These are phyloP conservation scores for Porphyrio hochstetteri DNA, from an alignment of 2,113 vertebrate species.

Conservation along the genomic window DNA sequence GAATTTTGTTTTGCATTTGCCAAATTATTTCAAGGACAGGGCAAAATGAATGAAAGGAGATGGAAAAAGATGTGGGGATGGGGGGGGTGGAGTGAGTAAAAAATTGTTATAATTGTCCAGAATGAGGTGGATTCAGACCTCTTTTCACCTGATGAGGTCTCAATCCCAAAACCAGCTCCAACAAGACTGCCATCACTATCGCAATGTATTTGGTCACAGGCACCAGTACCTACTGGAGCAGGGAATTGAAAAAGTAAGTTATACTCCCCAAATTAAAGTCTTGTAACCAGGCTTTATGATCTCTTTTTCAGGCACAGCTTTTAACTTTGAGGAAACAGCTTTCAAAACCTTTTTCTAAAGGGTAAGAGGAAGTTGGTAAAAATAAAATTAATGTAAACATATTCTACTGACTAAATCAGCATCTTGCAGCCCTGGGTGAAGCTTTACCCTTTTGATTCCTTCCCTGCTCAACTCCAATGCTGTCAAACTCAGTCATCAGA, in stretches of 20 bases:
- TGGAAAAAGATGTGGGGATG: neutral
- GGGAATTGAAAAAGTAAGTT: neutral
- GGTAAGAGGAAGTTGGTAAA: neutral
- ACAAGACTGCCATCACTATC: neutral
- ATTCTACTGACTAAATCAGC: neutral
- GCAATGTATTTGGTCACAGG: accelerated
- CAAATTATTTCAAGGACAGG: accelerated
- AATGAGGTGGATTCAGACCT: neutral
- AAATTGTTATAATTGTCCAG: neutral
- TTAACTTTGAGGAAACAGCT: neutral
- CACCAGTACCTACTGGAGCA: neutral
- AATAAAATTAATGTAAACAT: neutral
- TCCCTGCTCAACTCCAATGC: neutral
- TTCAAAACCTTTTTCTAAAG: neutral
- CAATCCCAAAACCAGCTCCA: neutral
- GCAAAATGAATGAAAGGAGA: neutral
- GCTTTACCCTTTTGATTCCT: neutral
- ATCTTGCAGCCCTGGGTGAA: neutral
- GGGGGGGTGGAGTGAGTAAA: neutral
- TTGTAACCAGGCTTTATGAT: neutral
- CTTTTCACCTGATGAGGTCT: neutral
- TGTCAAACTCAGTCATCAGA: neutral
- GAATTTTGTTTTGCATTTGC: neutral
- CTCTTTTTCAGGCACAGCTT: neutral
- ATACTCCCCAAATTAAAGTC: accelerated